Evolutionary conservation across 2,888 invertebrate species (phyloP), one percentile per base, ranked within the genome.

Genomic region (Apotomis capreana): DNA sequence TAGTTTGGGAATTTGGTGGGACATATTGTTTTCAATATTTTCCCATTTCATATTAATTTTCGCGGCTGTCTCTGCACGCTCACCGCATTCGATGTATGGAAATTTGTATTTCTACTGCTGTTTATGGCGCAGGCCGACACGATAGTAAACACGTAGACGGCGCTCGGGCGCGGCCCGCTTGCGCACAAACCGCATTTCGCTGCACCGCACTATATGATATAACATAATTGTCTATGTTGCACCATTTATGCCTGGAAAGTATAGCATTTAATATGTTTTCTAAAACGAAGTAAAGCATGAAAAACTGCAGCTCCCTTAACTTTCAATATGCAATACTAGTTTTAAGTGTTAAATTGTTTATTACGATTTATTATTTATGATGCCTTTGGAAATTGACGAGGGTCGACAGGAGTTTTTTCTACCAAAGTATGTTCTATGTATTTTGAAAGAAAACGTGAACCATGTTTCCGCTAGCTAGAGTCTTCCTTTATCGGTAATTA

Each of bases 281-380:
- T 68, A 9, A 59, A 36, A 9, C 10, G 62, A 52, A 63, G 6
- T 62, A 72, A 68, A 72, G 58, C 71, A 68, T 72, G 37, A 68
- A 63, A 63, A 74, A 58, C 6, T 71, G 67, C 71, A 69, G 70
- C 87, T 86, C 88, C 88, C 87, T 90, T 85, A 82, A 79, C 79
- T 84, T 81, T 89, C 91, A 90, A 89, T 91, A 92, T 92, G 93
- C 93, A 93, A 93, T 93, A 92, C 87, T 93, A 92, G 93, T 82
- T 89, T 79, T 93, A 93, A 93, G 93, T 93, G 93, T 92, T 93
- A 90, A 89, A 90, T 92, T 92, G 89, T 92, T 93, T 91, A 82
- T 91, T 89, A 89, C 88, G 87, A 88, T 87, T 88, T 91, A 91
- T 91, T 92, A 72, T 92, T 92, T 92, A 80, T 77, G 84, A 84